Base-by-base conservation (phyloP, 1,140 invertebrate genomes). In the Harpegnathos saltator region DNA sequence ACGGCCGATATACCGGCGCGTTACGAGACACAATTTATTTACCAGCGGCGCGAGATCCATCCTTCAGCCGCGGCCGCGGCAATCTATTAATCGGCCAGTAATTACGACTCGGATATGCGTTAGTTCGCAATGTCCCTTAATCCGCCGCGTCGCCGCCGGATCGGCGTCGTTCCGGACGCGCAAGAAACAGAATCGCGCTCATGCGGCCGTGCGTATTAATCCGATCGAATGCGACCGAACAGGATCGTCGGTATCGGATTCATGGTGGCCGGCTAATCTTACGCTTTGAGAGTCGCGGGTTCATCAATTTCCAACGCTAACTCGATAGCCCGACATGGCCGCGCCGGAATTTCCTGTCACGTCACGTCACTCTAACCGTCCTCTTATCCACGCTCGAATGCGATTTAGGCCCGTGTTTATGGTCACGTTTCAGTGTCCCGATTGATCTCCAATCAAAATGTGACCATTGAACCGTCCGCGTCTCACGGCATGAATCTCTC, bases 261-360 rank as follows among this genome's bases (percentile, higher is more conserved):
- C 73, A 83, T 83, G 65, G 29, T 48, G 58, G 66, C 48, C 38
- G 66, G 72, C 66, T 71, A 83, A 63, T 83, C 69, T 83, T 83
- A 77, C 81, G 69, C 69, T 82, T 85, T 83, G 82, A 85, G 71
- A 73, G 63, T 83, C 82, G 84, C 58, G 65, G 82, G 72, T 85
- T 75, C 84, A 77, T 78, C 84, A 85, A 85, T 85, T 85, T 72
- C 84, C 84, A 75, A 75, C 71, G 52, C 63, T 85, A 87, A 87
- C 77, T 81, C 72, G 83, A 87, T 87, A 87, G 63, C 72, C 61
- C 69, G 68, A 69, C 74, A 73, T 44, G 85, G 54, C 72, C 54
- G 58, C 24, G 72, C 82, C 52, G 62, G 82, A 83, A 83, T 83
- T 83, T 71, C 82, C 82, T 68, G 82, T 80, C 82, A 80, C 82